Base-by-base conservation (phyloP, 2,113 vertebrate genomes). In the Centropus bengalensis region DNA sequence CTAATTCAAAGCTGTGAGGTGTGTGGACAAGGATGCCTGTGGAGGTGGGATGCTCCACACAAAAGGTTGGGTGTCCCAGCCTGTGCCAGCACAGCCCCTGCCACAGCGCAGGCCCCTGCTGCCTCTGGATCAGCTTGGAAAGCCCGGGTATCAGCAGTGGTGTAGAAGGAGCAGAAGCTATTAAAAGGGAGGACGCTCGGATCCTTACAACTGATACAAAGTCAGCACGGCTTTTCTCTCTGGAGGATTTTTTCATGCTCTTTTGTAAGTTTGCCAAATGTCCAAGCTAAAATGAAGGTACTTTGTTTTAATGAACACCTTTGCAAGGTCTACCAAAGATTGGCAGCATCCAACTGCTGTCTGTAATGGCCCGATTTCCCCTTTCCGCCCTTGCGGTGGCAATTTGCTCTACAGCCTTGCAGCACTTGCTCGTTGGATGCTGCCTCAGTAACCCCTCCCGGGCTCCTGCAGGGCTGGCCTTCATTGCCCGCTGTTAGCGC, bases 161-260 rank as follows among this genome's bases (percentile, higher is more conserved):
- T 4, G 28, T 0, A 49, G 9, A 28, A 87, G 56, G 32, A 7
- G 0, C 15, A 32, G 17, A 51, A 33, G 13, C 23, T 17, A 5
- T 26, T 56, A 26, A 45, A 91, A 74, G 32, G 47, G 40, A 89
- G 51, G 26, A 9, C 40, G 28, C 60, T 30, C 60, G 64, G 32
- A 8, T 38, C 52, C 54, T 30, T 52, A 10, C 32, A 67, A 45
- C 6, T 28, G 36, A 14, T 45, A 27, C 9, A 21, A 22, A 63
- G 20, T 24, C 36, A 56, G 8, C 1, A 24, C 10, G 1, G 33
- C 20, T 76, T 42, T 27, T 49, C 6, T 67, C 44, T 59, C 44
- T 36, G 36, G 49, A 81, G 32, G 24, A 79, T 30, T 14, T 32
- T 44, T 45, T 14, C 2, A 4, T 21, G 26, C 42, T 51, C 9